These are phyloP conservation scores for Lepilemur ruficaudatus DNA, from an alignment of 2,797 vertebrate genomes.

Conservation along the genomic window DNA sequence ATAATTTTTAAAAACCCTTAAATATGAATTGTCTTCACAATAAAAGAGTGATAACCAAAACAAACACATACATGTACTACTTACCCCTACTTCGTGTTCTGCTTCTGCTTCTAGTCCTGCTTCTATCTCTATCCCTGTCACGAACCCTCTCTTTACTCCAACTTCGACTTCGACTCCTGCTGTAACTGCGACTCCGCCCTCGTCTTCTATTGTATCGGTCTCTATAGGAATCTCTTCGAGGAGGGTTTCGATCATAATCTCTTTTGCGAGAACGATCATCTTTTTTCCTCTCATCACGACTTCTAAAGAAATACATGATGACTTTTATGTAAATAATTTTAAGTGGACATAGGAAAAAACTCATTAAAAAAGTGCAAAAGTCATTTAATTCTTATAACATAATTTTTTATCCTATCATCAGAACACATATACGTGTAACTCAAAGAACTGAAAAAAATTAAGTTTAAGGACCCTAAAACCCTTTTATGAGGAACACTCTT, in stretches of 20 bases:
- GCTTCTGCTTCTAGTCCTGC: slow-evolving; percentile 90
- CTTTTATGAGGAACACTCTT: background rate
- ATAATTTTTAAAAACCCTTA: background rate
- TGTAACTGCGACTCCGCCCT: slow-evolving; percentile 95
- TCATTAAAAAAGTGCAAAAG: slow-evolving; percentile 23
- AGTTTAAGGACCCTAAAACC: background rate
- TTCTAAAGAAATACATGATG: slow-evolving; percentile 84
- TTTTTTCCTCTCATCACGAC: slow-evolving; percentile 96
- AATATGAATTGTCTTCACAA: background rate
- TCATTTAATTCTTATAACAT: background rate
- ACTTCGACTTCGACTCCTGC: slow-evolving; percentile 95
- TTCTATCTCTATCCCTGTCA: slow-evolving; percentile 93
- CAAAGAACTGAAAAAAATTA: background rate
- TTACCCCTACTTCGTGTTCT: slow-evolving; percentile 91
- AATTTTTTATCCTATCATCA: background rate
- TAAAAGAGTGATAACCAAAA: background rate
- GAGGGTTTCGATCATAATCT: slow-evolving; percentile 94
- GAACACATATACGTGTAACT: background rate
- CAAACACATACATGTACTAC: background rate
- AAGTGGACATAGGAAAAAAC: background rate
- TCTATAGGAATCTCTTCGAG: slow-evolving; percentile 95
- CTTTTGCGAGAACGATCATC: slow-evolving; percentile 96
- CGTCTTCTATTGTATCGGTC: slow-evolving; percentile 96
- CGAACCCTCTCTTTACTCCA: slow-evolving; percentile 96
- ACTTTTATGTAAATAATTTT: slow-evolving; percentile 41